These are phyloP conservation scores for Marmota monax DNA, from an alignment of 2,113 vertebrate genomes.

Conservation along the genomic window DNA sequence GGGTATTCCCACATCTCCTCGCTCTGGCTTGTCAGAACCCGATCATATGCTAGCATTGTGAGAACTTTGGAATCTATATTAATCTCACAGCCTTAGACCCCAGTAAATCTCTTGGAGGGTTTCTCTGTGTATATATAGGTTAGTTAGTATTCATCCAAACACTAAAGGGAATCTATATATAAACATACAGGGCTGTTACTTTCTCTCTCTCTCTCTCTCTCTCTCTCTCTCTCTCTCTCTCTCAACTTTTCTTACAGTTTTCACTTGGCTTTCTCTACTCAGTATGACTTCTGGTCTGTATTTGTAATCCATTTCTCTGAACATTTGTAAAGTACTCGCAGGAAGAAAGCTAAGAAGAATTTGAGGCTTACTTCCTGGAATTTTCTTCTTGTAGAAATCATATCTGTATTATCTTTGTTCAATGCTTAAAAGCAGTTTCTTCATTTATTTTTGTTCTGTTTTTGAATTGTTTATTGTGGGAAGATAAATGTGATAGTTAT, in stretches of 20 bases:
- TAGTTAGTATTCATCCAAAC: not conserved
- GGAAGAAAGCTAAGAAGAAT: not conserved
- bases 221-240: not conserved
- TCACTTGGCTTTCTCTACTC: not conserved
- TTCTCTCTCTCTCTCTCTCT: not conserved
- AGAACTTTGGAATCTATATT: not conserved
- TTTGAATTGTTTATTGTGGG: not conserved
- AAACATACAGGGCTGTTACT: not conserved
- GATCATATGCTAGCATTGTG: not conserved
- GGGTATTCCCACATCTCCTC: not conserved
- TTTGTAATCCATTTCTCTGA: not conserved
- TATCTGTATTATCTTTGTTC: not conserved
- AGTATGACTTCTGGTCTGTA: not conserved
- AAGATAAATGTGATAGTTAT: not conserved
- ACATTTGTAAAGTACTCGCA: not conserved
- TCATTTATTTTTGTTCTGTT: constrained; percentile 22
- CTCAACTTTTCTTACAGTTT: not conserved
- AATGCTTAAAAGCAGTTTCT: not conserved
- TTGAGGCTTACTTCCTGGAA: not conserved
- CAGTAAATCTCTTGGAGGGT: not conserved
- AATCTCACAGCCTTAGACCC: not conserved
- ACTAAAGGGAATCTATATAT: not conserved
- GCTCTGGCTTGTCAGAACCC: not conserved
- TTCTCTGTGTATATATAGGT: not conserved
- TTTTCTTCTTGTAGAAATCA: not conserved